These are phyloP conservation scores for Chlorodrepanis virens DNA, from an alignment of 2,113 vertebrate genomes.

Conservation along the genomic window DNA sequence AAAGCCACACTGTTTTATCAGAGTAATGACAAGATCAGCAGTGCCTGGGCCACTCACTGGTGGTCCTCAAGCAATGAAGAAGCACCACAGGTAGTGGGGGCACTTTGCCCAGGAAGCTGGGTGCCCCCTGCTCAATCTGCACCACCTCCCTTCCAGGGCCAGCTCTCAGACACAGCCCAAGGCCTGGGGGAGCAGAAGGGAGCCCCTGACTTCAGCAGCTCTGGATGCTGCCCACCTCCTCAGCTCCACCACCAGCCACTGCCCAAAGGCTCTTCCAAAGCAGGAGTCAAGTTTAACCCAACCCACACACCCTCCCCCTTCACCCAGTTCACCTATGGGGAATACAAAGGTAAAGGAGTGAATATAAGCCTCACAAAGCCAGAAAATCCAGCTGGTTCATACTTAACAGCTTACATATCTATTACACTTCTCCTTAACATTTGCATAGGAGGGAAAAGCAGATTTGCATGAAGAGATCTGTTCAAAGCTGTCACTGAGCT, in stretches of 20 bases:
- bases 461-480: slow-evolving; percentile 42
- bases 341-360: not conserved
- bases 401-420: not conserved
- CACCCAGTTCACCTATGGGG: not conserved
- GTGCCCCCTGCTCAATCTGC: not conserved
- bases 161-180: not conserved
- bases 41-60: not conserved
- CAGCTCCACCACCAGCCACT: not conserved
- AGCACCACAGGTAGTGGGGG: not conserved
- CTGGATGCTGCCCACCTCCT: not conserved
- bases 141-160: too few species aligned
- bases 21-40: not conserved
- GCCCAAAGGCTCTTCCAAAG: not conserved
- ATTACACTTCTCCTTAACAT: not conserved
- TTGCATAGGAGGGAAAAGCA: slow-evolving; percentile 30
- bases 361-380: not conserved
- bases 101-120: rapidly evolving
- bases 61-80: too few species aligned
- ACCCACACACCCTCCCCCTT: not conserved
- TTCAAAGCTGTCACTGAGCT: slow-evolving; percentile 4
- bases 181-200: not conserved
- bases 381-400: slow-evolving; percentile 21
- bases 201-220: not conserved
- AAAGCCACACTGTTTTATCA: not conserved
- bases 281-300: not conserved